A percentile compares a stretch with the other conserved stretches of the same genome.
Conservation (phyloP, 92 coral and sea anemone genomes). For the Parazoanthus atlanticus region DNA sequence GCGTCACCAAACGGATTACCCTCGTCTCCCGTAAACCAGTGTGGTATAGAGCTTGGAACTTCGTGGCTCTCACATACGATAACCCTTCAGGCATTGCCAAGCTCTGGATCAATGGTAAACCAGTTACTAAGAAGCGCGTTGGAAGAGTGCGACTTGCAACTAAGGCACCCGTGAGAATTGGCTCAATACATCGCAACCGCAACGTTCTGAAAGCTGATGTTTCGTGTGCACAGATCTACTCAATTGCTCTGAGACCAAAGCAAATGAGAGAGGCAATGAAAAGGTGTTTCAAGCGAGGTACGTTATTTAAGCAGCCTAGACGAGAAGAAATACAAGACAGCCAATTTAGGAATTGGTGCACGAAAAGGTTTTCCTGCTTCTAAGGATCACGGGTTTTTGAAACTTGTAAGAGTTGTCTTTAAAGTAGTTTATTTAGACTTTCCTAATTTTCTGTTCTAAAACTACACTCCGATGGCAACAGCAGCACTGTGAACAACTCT, state of each 20-base stretch:
- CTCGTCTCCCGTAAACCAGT: constrained; percentile 49
- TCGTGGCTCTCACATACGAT: constrained; percentile 75
- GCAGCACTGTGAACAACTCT: no score
- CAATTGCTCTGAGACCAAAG: constrained; percentile 55
- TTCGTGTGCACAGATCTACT: constrained; percentile 77
- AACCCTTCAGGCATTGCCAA: constrained; percentile 61
- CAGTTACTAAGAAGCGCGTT: constrained; percentile 51
- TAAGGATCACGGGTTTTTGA: neutral
- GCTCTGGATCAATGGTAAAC: constrained; percentile 73
- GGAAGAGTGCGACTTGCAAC: constrained; percentile 68
- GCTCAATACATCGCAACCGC: constrained; percentile 60
- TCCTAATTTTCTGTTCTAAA: no score
- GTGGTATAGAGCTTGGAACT: constrained; percentile 67
- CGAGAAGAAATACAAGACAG: no score
- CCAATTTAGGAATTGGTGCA: neutral
- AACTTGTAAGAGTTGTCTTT: neutral
- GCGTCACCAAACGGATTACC: constrained; percentile 46
- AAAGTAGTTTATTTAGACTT: no score
- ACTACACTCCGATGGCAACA: no score
- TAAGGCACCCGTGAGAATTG: constrained; percentile 68
- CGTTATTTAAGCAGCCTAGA: neutral
- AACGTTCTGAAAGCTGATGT: constrained; percentile 70
- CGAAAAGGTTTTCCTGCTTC: neutral
- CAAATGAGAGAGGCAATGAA: constrained; percentile 74
- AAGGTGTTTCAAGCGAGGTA: constrained; percentile 69